Evolutionary conservation across 2,888 invertebrate genomes (phyloP), one percentile per base, ranked within the genome.

Genomic region (Cryptocheilus praepositus): DNA sequence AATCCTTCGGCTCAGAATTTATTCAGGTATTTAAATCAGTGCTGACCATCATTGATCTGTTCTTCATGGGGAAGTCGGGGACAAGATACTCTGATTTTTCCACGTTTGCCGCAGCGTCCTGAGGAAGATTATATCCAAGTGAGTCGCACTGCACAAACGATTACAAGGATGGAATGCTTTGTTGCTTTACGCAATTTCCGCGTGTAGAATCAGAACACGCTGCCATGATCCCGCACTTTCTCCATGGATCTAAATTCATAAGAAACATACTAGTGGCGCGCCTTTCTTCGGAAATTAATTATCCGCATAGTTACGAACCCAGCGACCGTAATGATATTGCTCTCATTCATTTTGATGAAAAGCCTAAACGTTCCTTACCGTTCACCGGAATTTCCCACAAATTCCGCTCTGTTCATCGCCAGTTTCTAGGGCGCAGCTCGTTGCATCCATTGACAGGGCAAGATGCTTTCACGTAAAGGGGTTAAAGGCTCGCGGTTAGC

Each of bases 191-290:
- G 55, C 55, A 55, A 55, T 36, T 11, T 65, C 22, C 49, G 18
- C 46, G 15, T 54, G 46, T 54, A 28, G n/a, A 18, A 65, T 46
- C 36, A 46, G 43, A 21, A 65, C 18, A 51, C 51, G 55, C 55
- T 56, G 49, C 51, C 16, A 5, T n/a, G 49, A 52, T 62, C 52
- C 62, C 53, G 56, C 62, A 66, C 62, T 62, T 66, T 66, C 49
- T 18, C 22, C 49, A 13, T 21, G 44, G 18, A 18, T n/a, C 53
- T 60, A 11, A 25, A 4, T 49, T 51, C 2, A 44, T 54, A 44
- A 21, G 51, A 21, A 18, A 11, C 11, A 36, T 25, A 21, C 28
- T 66, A 28, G 15, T 4, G 19, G n/a, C 22, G 28, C 25, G 15
- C 11, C 22, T 54, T 19, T 25, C 22, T 25, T 25, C 22, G 19